Percentiles rank a stretch among this genome's conserved stretches.
Conservation (phyloP, 2,888 invertebrate species). For the Meganola albula region DNA sequence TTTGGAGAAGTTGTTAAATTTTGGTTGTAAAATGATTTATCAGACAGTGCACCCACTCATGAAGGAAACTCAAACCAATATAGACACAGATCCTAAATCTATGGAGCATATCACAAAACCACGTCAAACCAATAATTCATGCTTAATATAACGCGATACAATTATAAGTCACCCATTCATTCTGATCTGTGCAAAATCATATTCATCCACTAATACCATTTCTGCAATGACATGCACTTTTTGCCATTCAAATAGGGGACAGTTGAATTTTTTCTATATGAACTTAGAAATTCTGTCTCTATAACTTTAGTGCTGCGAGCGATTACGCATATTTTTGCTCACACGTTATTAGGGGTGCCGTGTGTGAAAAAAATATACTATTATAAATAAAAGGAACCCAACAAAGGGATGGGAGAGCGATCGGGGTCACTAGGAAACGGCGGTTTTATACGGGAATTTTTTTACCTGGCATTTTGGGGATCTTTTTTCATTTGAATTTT, state of each 20-base stretch:
- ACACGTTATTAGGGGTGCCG: constrained; percentile 73
- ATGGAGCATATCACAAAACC: constrained; percentile 41
- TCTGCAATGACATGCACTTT: constrained; percentile 75
- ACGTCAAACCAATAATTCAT: constrained; percentile 75
- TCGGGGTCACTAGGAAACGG: constrained; percentile 78
- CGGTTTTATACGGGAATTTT: constrained; percentile 75
- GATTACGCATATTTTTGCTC: constrained; percentile 75
- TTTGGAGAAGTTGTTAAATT: too few species aligned
- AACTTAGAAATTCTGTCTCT: constrained; percentile 30
- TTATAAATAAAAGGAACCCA: constrained; percentile 72
- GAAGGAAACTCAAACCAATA: constrained; percentile 9
- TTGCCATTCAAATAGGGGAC: constrained; percentile 76
- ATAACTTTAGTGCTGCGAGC: constrained; percentile 45
- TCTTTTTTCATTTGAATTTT: constrained; percentile 62
- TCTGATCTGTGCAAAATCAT: constrained; percentile 68
- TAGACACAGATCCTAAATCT: constrained; percentile 15
- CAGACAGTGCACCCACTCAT: too few species aligned
- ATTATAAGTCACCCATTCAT: constrained; percentile 75
- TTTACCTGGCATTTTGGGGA: constrained; percentile 69
- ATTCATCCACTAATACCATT: constrained; percentile 74
- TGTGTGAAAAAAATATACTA: constrained; percentile 76
- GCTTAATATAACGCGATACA: constrained; percentile 72
- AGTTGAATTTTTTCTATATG: constrained; percentile 66
- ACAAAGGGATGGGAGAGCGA: constrained; percentile 76
- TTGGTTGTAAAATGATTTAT: too few species aligned